Conservation (phyloP, 2,888 invertebrate genomes). For the Euspilapteryx auroguttella region DNA sequence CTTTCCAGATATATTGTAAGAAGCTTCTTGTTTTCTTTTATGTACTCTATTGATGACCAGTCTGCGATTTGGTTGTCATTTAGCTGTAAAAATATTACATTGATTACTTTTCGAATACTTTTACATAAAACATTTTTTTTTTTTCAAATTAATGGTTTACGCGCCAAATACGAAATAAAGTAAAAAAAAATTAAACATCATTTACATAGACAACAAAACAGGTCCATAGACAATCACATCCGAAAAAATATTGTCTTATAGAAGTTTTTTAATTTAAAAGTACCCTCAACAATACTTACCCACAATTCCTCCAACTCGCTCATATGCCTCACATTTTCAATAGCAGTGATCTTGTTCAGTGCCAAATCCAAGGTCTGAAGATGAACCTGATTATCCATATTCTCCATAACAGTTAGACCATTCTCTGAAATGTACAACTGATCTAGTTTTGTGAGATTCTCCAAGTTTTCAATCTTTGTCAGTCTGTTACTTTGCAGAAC, state of each 20-base stretch:
- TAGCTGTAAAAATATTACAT: conserved; percentile 61
- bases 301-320: conserved; percentile 89
- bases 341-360: conserved; percentile 77
- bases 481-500: conserved; percentile 92
- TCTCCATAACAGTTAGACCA: conserved; percentile 79
- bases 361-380: conserved; percentile 90
- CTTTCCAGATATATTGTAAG: conserved; percentile 90
- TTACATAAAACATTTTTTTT: no score
- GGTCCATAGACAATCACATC: not conserved
- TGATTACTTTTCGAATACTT: no score
- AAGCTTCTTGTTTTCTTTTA: conserved; percentile 69
- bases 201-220: not conserved
- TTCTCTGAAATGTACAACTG: conserved; percentile 95
- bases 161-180: no score
- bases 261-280: not conserved
- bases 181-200: not conserved
- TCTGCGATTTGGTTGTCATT: conserved; percentile 87
- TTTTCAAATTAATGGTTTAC: no score
- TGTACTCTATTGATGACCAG: conserved; percentile 81
- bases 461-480: conserved; percentile 83
- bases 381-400: conserved; percentile 67
- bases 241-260: not conserved
- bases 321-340: conserved; percentile 80
- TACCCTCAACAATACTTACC: conserved; percentile 59
- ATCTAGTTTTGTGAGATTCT: conserved; percentile 70